phyloP scores from a whole-genome alignment of 2,888 invertebrate genomes.

The Geophilus truncorum region DNA sequence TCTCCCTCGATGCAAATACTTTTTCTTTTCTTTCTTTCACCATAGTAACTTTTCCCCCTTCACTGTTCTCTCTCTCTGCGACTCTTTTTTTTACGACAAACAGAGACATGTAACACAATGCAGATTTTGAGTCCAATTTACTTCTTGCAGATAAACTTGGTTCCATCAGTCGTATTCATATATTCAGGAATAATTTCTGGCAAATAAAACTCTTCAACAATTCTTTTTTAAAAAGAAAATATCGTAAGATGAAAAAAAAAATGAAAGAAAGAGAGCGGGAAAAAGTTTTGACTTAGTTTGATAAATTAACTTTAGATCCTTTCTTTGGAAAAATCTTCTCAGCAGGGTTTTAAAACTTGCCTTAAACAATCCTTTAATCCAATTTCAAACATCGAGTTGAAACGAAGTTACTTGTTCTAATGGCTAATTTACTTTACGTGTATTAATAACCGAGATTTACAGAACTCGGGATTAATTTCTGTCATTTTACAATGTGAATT shows the following conservation, averaged over 20 bases:
- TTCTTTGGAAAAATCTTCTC: too few relatives aligned
- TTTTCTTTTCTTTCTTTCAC: neutral
- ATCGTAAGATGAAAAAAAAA: too few relatives aligned
- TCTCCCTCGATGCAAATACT: neutral
- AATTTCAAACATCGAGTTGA: neutral
- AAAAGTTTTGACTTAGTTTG: too few relatives aligned
- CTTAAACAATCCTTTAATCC: neutral
- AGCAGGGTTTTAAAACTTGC: too few relatives aligned
- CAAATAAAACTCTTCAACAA: neutral
- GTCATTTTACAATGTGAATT: too few relatives aligned
- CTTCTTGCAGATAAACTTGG: neutral
- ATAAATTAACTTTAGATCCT: too few relatives aligned
- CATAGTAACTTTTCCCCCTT: neutral
- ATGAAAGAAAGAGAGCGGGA: too few relatives aligned
- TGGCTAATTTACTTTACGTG: neutral
- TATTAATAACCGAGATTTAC: neutral
- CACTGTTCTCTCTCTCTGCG: neutral
- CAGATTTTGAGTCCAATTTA: neutral
- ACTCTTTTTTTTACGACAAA: neutral
- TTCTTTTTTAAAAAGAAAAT: neutral
- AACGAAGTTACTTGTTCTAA: neutral
- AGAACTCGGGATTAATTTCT: neutral
- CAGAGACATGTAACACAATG: neutral
- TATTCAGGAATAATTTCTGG: neutral
- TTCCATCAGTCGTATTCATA: neutral